phyloP scores from a whole-genome alignment of 2,888 invertebrate species.

The Cancer borealis region DNA sequence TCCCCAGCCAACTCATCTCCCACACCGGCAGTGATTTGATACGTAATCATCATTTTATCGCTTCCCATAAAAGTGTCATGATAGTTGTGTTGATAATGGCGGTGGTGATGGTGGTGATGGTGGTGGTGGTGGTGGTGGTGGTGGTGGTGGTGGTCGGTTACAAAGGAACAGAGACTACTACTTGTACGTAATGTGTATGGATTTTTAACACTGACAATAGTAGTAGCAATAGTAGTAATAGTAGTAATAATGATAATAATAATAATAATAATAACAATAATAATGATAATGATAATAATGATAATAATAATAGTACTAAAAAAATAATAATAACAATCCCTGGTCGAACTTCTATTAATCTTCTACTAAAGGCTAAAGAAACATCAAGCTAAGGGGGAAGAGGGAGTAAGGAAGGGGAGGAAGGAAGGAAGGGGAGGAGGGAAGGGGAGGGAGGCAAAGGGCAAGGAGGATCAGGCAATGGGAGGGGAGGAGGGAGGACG shows the following conservation, averaged over 20 bases:
- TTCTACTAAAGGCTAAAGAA: background rate
- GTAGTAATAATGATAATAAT: background rate
- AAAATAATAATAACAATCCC: background rate
- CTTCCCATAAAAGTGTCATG: background rate
- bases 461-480: background rate
- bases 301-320: background rate
- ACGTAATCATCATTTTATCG: constrained; percentile 2
- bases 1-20: background rate
- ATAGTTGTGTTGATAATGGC: background rate
- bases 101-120: background rate
- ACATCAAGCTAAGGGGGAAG: background rate
- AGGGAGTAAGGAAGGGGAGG: background rate
- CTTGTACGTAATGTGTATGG: background rate
- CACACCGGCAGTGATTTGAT: background rate
- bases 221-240: background rate
- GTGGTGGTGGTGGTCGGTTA: background rate
- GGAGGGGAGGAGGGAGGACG: background rate
- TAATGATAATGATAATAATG: background rate
- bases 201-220: background rate
- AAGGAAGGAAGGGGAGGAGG: background rate
- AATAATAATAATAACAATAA: background rate
- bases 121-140: background rate
- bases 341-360: background rate
- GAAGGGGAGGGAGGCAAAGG: background rate
- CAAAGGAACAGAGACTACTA: background rate